These are phyloP conservation scores for Temnopleurus reevesii DNA, from an alignment of 53 echinoderm and acorn worm species.

Conservation along the genomic window DNA sequence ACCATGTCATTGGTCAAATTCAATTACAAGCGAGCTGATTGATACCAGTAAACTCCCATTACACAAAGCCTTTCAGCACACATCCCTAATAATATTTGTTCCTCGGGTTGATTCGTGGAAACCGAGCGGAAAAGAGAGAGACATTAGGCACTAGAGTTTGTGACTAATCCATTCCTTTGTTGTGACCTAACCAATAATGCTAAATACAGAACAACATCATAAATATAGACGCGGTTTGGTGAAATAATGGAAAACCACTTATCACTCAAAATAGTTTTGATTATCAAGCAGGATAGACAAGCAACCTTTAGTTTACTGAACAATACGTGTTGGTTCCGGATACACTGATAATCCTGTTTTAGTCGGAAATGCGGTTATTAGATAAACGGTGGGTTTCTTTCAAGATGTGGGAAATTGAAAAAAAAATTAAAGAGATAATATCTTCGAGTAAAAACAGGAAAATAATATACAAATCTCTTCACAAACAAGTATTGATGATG, in stretches of 20 bases:
- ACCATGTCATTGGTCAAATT: neutral
- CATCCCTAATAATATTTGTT: neutral
- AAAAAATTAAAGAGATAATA: too few species aligned
- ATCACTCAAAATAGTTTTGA: conserved; percentile 30
- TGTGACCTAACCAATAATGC: neutral
- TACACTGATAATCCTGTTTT: too few species aligned
- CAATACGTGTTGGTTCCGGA: too few species aligned
- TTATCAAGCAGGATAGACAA: too few species aligned
- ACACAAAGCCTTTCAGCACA: neutral
- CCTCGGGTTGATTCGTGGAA: neutral
- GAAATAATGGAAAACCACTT: neutral
- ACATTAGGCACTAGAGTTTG: neutral
- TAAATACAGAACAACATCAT: neutral
- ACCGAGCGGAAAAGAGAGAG: neutral
- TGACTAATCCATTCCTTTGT: conserved; percentile 37
- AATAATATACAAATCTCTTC: too few species aligned
- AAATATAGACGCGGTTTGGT: neutral
- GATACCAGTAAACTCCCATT: neutral
- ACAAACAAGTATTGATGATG: too few species aligned
- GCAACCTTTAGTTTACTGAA: too few species aligned
- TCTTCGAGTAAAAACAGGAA: too few species aligned
- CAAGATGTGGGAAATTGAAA: too few species aligned
- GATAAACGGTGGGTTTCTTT: too few species aligned
- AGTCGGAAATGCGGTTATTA: too few species aligned
- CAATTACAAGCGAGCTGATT: neutral